These are phyloP conservation scores for Clarias macrocephalus DNA, from an alignment of 2,113 vertebrate species.

Conservation along the genomic window DNA sequence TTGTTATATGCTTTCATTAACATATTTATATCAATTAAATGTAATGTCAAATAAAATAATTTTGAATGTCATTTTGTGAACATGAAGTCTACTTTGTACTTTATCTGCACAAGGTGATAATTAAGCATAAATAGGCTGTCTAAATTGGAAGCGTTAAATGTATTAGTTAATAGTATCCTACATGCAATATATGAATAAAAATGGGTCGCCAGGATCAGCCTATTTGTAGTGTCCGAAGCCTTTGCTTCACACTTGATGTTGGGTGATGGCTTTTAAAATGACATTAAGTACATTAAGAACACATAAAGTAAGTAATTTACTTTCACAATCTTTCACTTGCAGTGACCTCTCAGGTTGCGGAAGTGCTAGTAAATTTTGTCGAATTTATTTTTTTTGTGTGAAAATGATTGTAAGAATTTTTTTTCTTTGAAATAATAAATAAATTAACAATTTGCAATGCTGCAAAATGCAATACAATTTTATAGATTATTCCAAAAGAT, in stretches of 20 bases:
- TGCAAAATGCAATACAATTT: not conserved
- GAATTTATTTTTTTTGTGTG: not conserved
- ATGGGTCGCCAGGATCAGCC: not conserved
- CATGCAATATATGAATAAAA: not conserved
- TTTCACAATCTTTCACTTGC: not conserved
- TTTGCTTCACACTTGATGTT: not conserved
- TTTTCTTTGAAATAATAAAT: not conserved
- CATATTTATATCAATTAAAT: constrained; percentile 93
- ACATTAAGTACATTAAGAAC: not conserved
- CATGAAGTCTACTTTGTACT: constrained; percentile 18
- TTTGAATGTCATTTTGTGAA: constrained; percentile 91
- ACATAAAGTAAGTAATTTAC: not conserved
- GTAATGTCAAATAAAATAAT: constrained; percentile 92
- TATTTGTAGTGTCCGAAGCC: not conserved
- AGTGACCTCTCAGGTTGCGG: not conserved
- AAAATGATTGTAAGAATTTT: not conserved
- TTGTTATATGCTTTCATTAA: constrained; percentile 85
- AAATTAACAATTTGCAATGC: not conserved
- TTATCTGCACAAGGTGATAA: not conserved
- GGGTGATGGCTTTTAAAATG: not conserved
- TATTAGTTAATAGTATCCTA: not conserved
- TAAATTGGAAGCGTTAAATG: not conserved
- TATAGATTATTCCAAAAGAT: not conserved
- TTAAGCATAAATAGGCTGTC: not conserved
- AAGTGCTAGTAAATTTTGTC: not conserved